These are phyloP conservation scores for Eilema sororculum DNA, from an alignment of 2,888 invertebrate genomes.

Conservation along the genomic window DNA sequence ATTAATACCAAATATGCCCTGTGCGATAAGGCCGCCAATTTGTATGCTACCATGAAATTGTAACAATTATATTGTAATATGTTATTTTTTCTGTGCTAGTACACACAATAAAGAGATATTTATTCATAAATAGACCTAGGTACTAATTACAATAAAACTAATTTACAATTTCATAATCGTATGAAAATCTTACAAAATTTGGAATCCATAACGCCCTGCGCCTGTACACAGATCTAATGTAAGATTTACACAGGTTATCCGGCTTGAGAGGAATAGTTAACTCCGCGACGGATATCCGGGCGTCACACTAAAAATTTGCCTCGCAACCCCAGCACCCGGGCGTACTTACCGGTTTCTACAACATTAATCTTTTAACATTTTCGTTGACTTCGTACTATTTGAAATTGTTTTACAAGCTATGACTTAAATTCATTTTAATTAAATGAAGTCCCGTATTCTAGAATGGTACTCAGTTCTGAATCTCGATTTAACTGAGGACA, in stretches of 20 bases:
- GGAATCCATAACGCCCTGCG: conserved; percentile 36
- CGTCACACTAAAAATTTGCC: conserved; percentile 77
- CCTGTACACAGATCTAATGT: conserved; percentile 74
- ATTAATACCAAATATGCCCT: no score
- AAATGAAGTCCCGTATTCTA: no score
- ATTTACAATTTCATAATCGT: no score
- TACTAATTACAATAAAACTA: no score
- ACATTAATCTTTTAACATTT: conserved; percentile 34
- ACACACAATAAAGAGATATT: no score
- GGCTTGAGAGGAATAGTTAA: conserved; percentile 71
- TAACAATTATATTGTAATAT: no score
- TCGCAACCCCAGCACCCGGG: conserved; percentile 55
- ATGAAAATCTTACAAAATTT: neutral
- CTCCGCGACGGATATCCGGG: conserved; percentile 74
- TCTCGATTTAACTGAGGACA: no score
- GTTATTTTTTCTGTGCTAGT: no score
- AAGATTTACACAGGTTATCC: conserved; percentile 85
- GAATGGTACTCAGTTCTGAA: no score
- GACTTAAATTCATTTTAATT: neutral
- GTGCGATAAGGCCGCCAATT: no score
- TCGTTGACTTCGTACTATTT: conserved; percentile 16
- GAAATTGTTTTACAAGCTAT: neutral
- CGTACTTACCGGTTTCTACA: conserved; percentile 21
- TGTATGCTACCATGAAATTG: no score
- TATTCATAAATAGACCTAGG: no score